Evolutionary conservation across 2,888 invertebrate genomes (phyloP).

Genomic region (Polymixis lichenea): DNA sequence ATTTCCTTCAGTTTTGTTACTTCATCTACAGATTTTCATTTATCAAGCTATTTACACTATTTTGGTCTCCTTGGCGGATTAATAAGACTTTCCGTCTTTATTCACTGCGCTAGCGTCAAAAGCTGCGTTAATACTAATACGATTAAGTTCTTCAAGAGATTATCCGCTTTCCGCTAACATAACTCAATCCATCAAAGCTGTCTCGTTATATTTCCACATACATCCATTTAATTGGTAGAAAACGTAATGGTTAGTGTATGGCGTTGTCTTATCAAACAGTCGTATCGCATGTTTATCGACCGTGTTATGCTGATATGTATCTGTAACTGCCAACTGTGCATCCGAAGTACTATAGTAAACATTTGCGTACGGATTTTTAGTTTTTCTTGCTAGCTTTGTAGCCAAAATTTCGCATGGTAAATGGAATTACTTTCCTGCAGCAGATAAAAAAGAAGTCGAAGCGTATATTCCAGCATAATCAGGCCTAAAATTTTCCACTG

Average conservation of each 20-base stretch:
- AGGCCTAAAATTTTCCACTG: too few species aligned
- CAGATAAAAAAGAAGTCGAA: neutral
- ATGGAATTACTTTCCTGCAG: neutral
- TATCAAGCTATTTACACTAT: neutral
- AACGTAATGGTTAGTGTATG: constrained; percentile 54
- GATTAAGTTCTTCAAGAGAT: constrained; percentile 36
- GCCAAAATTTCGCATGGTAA: neutral
- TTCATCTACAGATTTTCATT: neutral
- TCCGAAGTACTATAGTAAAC: constrained; percentile 16
- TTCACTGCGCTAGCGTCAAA: constrained; percentile 26
- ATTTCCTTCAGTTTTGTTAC: too few species aligned
- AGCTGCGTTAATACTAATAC: constrained; percentile 35
- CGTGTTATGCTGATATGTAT: constrained; percentile 63
- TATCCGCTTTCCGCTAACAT: constrained; percentile 38
- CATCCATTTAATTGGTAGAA: constrained; percentile 55
- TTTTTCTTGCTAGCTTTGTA: constrained; percentile 19
- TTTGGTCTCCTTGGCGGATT: neutral
- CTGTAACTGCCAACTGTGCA: constrained; percentile 42
- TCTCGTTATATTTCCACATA: constrained; percentile 52
- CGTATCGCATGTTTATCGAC: constrained; percentile 62
- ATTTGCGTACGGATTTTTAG: constrained; percentile 24
- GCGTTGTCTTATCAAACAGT: constrained; percentile 58
- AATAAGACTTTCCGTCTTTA: constrained; percentile 18
- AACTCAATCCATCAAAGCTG: constrained; percentile 42
- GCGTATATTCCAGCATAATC: neutral